phyloP scores from a whole-genome alignment of 2,888 invertebrate species.

The Coelopa pilipes region DNA sequence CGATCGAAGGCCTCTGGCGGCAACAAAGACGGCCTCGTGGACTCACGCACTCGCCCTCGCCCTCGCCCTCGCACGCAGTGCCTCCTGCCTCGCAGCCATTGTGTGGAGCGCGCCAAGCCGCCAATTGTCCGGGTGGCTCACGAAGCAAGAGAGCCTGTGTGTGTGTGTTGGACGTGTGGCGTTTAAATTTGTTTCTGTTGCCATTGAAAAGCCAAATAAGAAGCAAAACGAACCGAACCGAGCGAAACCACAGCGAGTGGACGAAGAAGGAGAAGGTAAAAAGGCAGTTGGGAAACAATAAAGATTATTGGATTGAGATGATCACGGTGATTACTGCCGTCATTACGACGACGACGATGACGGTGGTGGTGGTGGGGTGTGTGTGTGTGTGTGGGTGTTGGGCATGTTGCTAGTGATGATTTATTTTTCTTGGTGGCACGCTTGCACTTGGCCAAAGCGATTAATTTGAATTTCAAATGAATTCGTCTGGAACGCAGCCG shows the following conservation, averaged over 20 bases:
- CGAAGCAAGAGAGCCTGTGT: background rate
- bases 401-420: background rate
- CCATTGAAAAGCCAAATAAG: constrained; percentile 5
- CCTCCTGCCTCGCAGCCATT: background rate
- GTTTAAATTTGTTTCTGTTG: constrained; percentile 16
- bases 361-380: background rate
- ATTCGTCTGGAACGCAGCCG: constrained; percentile 6
- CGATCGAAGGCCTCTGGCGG: too few species aligned
- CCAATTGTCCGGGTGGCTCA: background rate
- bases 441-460: constrained; percentile 29
- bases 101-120: constrained; percentile 13
- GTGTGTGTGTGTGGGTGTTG: background rate
- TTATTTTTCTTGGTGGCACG: constrained; percentile 11
- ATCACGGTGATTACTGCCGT: background rate
- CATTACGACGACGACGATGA: too few species aligned
- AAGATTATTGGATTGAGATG: constrained; percentile 42
- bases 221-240: background rate
- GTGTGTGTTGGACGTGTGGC: constrained; percentile 12
- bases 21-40: too few species aligned
- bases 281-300: constrained; percentile 44
- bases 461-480: constrained; percentile 35
- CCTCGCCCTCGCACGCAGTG: background rate
- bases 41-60: background rate
- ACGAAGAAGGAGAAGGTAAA: constrained; percentile 10
- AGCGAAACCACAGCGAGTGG: background rate